A percentile compares a stretch with the other conserved stretches of the same genome.
phyloP scores from a whole-genome alignment of 2,797 vertebrate species.

The Philypnodon macrostomus region DNA sequence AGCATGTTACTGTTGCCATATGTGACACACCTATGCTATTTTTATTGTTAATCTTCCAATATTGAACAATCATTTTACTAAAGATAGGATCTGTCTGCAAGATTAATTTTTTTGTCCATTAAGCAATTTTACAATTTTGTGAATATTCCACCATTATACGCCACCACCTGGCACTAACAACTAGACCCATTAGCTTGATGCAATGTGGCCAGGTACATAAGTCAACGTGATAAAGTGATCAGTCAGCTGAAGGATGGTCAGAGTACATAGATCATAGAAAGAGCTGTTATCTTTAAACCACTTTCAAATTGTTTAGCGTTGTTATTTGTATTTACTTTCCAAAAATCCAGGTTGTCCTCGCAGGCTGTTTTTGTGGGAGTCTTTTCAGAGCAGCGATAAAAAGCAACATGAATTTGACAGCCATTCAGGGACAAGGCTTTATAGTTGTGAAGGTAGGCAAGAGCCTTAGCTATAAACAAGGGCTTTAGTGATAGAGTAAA shows the following conservation, averaged over 20 bases:
- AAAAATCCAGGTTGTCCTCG: conserved; percentile 3
- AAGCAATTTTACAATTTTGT: no score
- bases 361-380: neutral
- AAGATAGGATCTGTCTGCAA: neutral
- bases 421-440: conserved; percentile 6
- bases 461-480: conserved; percentile 7
- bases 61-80: neutral
- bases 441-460: conserved; percentile 5
- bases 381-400: conserved; percentile 9
- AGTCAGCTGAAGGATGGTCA: no score
- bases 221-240: no score
- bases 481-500: conserved; percentile 6
- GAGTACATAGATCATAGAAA: no score
- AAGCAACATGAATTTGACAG: conserved; percentile 6
- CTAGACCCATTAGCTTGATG: no score
- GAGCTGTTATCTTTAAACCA: no score
- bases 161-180: no score
- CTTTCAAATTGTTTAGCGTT: neutral
- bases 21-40: neutral
- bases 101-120: no score
- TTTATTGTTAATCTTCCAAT: neutral
- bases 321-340: neutral
- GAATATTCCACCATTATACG: no score
- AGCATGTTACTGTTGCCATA: neutral
- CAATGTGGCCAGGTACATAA: no score